Base-by-base conservation (phyloP, 2,888 invertebrate genomes). In the Oscheius myriophilus region DNA sequence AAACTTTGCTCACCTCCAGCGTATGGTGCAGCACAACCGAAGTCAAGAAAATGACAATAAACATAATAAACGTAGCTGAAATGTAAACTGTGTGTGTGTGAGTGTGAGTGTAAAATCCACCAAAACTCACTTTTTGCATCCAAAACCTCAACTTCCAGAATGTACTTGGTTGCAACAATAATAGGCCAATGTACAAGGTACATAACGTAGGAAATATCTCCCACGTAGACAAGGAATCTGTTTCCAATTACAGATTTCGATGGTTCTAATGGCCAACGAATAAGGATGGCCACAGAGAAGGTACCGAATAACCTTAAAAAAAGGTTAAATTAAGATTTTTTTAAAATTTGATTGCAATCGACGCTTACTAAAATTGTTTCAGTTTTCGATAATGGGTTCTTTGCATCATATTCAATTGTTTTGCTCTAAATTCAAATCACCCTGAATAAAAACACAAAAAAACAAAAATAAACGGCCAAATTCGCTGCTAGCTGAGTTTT, bases 161-260 rank as follows among this genome's bases (percentile, higher is more conserved):
- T 57, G 23, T 61, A 61, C 16, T 61, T 61, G 25, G 26, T 23
- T 9, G 49, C 14, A 2, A 61, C 45, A 23, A 61, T 61, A 6
- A 61, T 49, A 11, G 61, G 61, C 61, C 61, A 61, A 26, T 61
- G 61, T 14, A 61, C 26, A 4, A 61, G 61, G 21, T 61, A 61
- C 46, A 45, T 25, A 21, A 49, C 39, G 25, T 61, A 61, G 25
- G 61, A 61, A 16, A 61, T 61, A 26, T 61, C 61, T 2, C 61
- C 61, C 39, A 61, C n/a, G 46, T 61, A 61, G 26, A 61, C 61
- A 33, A 61, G 49, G 16, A 61, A n/a, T 23, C 49, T 2, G 9
- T 21, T 25, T 2, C 23, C 18, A 14, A 61, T 21, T 18, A 61
- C 18, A 16, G 61, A 61, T 25, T 23, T 21, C 9, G 11, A 25